Base-by-base conservation (phyloP, 2,113 vertebrate species). In the Hymenochirus boettgeri region DNA sequence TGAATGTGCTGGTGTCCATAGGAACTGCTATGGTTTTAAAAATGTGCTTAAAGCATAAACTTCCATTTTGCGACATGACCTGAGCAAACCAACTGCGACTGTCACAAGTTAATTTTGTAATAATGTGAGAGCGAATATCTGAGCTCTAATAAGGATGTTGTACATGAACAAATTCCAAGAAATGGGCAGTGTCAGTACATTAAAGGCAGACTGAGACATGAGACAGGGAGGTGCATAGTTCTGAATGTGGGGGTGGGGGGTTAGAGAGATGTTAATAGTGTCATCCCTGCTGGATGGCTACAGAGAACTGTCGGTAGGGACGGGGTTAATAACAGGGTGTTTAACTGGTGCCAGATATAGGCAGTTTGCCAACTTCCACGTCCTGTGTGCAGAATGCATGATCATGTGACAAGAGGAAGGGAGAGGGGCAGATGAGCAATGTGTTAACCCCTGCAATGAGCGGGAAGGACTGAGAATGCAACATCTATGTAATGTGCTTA, bases 381-480 rank as follows among this genome's bases (percentile, higher is more conserved):
- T 70, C 71, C 62, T 70, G 70, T 62, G 73, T 45, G 31, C 35
- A 58, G 70, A 61, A 66, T 63, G 61, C 53, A 51, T 23, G 66
- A 35, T 75, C 59, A 75, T 45, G 67, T 75, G 62, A 63, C 67
- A 42, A 58, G 71, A 50, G 67, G 67, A 37, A 62, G 23, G 65
- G 58, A 17, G 19, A n/a, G 59, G 35, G 21, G 26, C 19, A 37
- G 25, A 54, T 62, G 70, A 19, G 19, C n/a, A 25, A 9, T 13
- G 18, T 57, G 18, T 61, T 52, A 57, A 27, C 47, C 52, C 37
- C 57, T 62, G 35, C 21, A 26, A 29, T 12, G 10, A 21, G 15
- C 35, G 17, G 13, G 31, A n/a, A 26, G 25, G 39, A 22, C 7
- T 8, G 18, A 13, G 5, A 33, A 42, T 12, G 26, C 15, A 60